Percentiles rank a stretch among this genome's conserved stretches.
Evolutionary conservation across 2,113 vertebrate species (phyloP).

Genomic region (Atlantisia rogersi): DNA sequence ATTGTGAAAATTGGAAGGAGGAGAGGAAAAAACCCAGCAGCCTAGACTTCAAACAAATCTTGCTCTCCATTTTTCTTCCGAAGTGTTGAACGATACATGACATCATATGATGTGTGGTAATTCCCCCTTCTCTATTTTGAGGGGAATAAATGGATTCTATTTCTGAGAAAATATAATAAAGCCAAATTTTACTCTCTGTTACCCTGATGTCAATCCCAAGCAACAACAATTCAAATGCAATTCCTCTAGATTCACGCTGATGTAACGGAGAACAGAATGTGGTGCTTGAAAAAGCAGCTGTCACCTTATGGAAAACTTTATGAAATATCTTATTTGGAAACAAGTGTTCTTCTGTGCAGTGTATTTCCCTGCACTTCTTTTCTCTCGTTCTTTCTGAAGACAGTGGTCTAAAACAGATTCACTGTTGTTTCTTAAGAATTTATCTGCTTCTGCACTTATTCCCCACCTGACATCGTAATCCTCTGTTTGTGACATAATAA

Average conservation of each 20-base stretch:
- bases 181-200: slow-evolving; percentile 15
- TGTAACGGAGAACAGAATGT: not conserved
- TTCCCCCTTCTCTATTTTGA: not conserved
- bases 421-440: slow-evolving; percentile 52
- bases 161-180: slow-evolving; percentile 38
- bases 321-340: slow-evolving; percentile 65
- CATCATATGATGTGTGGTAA: not conserved
- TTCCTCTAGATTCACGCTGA: slow-evolving; percentile 29
- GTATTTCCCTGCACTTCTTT: slow-evolving; percentile 9
- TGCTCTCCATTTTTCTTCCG: not conserved
- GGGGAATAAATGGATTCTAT: not conserved
- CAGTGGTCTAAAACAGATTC: slow-evolving; percentile 41
- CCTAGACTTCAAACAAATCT: not conserved
- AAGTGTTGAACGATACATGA: slow-evolving; percentile 14
- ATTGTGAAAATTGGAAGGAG: not conserved
- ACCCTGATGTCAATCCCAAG: not conserved
- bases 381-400: slow-evolving; percentile 7
- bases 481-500: slow-evolving; percentile 54
- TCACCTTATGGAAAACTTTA: slow-evolving; percentile 63
- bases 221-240: not conserved
- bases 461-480: slow-evolving; percentile 65
- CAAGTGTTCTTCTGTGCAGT: slow-evolving; percentile 23
- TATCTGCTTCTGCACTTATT: slow-evolving; percentile 53
- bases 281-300: slow-evolving; percentile 64
- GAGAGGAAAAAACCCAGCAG: not conserved